Evolutionary conservation across 1,140 invertebrate species (phyloP), one percentile per base, ranked within the genome.

Genomic region (Zeugodacus cucurbitae): DNA sequence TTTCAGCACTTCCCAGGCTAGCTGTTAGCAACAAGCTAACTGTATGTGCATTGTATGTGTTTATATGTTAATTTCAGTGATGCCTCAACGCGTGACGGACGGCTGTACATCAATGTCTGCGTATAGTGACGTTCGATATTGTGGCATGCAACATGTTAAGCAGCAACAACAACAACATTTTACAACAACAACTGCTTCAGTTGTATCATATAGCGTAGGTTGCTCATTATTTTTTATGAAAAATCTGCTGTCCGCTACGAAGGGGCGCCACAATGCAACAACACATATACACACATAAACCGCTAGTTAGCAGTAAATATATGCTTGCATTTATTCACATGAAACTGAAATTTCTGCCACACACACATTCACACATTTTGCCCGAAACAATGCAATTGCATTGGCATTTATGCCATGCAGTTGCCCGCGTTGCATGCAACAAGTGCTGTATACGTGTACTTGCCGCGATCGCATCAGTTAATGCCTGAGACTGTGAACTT

Each of bases 221-320:
- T 54, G 32, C 22, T 54, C 82, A 86, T 86, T 86, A 86, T 86
- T 57, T 74, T 37, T 41, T 86, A 20, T 54, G 41, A 86, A 57
- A 86, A 86, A 86, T 86, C 6, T 26, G 82, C 82, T 57, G 82
- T 86, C 82, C 41, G 48, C 48, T 54, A 29, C 57, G 44, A 29
- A 57, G 5, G 54, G 26, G 26, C 41, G 48, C 17, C 48, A 57
- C 44, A 86, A 22, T 54, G 20, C n/a, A 86, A 22, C 10, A 20
- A 29, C 14, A 26, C 82, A 57, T 11, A 22, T 5, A 86, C 3
- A 54, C 82, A 85, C 32, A 34, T 2, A 54, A 3, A n/a, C n/a
- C 48, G 48, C 14, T 54, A 54, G 48, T 11, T 54, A 54, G 20
- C 48, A 17, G 48, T 54, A 54, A 54, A 54, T 54, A 54, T 54